Conservation (phyloP, 2,888 invertebrate genomes). For the Athalia circularis region DNA sequence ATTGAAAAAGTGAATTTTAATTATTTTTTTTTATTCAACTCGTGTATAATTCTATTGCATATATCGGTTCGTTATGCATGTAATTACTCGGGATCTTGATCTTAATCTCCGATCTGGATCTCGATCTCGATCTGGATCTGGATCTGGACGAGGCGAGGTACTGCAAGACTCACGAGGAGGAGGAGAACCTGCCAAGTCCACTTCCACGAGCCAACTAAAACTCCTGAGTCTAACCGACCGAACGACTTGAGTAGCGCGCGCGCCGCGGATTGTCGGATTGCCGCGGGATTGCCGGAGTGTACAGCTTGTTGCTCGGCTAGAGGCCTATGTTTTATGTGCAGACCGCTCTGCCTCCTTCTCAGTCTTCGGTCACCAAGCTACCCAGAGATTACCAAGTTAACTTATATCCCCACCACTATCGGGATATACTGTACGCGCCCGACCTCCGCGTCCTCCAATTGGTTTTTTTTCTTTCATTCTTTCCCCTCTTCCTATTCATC, state of each 20-base stretch:
- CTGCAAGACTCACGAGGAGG: conserved; percentile 26
- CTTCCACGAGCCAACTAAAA: conserved; percentile 62
- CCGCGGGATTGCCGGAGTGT: too few relatives aligned
- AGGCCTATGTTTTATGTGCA: background rate
- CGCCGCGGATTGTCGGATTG: too few relatives aligned
- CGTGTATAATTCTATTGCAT: too few relatives aligned
- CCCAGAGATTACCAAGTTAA: too few relatives aligned
- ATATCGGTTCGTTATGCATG: too few relatives aligned
- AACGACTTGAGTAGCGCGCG: conserved; percentile 30
- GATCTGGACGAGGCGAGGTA: conserved; percentile 37
- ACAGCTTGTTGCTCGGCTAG: too few relatives aligned
- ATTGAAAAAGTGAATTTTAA: too few relatives aligned
- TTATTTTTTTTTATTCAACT: too few relatives aligned
- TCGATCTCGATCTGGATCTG: conserved; percentile 30
- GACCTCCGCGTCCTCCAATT: background rate
- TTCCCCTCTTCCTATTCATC: background rate
- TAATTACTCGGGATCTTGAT: conserved; percentile 14
- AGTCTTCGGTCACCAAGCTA: too few relatives aligned
- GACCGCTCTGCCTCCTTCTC: background rate
- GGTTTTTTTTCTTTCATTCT: background rate
- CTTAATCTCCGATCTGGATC: background rate
- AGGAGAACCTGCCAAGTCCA: conserved; percentile 57
- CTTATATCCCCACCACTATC: too few relatives aligned
- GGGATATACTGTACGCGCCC: too few relatives aligned
- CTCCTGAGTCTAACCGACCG: conserved; percentile 27